Percentiles rank a stretch among this genome's conserved stretches.
Conservation (phyloP, 2,113 vertebrate genomes). For the Petromus typicus region DNA sequence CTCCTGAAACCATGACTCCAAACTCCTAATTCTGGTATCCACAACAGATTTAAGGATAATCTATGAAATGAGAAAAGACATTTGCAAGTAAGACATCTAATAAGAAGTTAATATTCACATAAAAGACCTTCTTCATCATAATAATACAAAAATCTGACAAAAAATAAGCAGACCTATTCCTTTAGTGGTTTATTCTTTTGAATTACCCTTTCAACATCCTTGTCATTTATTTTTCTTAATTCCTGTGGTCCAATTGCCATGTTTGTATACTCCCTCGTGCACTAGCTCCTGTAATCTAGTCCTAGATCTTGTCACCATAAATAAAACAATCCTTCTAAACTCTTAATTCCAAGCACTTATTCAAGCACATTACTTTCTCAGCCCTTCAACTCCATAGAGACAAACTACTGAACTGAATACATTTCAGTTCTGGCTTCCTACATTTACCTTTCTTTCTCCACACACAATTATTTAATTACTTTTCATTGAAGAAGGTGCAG, state of each 20-base stretch:
- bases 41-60: not conserved
- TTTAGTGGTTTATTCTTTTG: not conserved
- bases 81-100: not conserved
- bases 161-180: not conserved
- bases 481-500: not conserved
- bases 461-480: not conserved
- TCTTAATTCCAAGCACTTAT: not conserved
- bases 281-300: not conserved
- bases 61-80: not conserved
- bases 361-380: not conserved
- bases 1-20: not conserved
- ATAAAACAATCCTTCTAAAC: not conserved
- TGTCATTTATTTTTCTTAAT: slow-evolving; percentile 15
- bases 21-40: too few species aligned
- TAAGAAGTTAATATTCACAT: not conserved
- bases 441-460: accelerated
- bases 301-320: not conserved
- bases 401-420: not conserved
- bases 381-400: not conserved
- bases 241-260: not conserved
- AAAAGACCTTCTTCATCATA: not conserved
- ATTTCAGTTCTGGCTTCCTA: not conserved
- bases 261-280: not conserved
- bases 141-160: not conserved
- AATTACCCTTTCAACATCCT: not conserved